Percentiles rank a stretch among this genome's conserved stretches.
phyloP scores from a whole-genome alignment of 2,113 vertebrate genomes.

The Ammospiza caudacuta region DNA sequence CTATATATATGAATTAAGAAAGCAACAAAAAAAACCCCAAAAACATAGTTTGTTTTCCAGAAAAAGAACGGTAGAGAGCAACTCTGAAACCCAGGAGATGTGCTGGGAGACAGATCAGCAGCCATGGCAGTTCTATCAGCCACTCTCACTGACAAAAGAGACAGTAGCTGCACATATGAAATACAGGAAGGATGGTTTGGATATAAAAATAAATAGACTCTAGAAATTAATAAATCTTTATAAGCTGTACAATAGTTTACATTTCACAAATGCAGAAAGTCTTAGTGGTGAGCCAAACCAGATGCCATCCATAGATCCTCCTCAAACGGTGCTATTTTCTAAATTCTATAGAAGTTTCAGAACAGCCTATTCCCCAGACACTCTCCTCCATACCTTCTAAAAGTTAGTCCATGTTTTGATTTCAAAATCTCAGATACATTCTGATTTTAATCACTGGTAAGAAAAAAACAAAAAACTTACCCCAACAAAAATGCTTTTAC shows the following conservation, averaged over 20 bases:
- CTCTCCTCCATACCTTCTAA: neutral
- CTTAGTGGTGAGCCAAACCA: neutral
- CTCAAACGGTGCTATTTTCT: neutral
- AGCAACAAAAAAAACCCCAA: neutral
- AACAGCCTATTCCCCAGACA: neutral
- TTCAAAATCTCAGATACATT: neutral
- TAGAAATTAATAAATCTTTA: neutral
- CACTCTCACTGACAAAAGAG: neutral
- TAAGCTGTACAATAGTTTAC: neutral
- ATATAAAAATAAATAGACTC: neutral
- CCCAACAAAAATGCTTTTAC: neutral
- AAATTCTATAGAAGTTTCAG: neutral
- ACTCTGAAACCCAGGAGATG: neutral
- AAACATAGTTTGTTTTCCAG: neutral
- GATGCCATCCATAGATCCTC: neutral
- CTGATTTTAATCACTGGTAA: neutral
- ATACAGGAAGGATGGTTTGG: neutral
- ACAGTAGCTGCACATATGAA: neutral
- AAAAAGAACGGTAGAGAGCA: neutral
- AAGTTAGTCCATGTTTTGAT: neutral
- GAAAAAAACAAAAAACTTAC: neutral
- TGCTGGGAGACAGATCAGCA: fast-evolving
- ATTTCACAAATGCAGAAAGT: neutral
- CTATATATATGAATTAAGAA: neutral
- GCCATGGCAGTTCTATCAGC: neutral